These are phyloP conservation scores for Sitta carolinensis DNA, from an alignment of 2,797 vertebrate species.

Conservation along the genomic window DNA sequence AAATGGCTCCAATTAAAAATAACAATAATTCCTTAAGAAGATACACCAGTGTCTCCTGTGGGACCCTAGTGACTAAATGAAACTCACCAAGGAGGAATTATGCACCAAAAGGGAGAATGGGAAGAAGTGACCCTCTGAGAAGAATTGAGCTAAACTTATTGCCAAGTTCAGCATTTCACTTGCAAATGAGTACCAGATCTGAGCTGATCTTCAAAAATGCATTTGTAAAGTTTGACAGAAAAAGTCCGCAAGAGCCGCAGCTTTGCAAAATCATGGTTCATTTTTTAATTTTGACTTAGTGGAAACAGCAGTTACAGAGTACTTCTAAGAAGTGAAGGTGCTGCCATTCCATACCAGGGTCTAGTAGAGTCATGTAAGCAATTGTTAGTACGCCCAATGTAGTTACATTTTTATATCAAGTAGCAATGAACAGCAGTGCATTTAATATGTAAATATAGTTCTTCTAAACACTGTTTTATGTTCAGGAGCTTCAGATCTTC, in stretches of 20 bases:
- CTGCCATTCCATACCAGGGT: background rate
- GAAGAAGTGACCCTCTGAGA: slow-evolving; percentile 9
- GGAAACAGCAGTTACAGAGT: background rate
- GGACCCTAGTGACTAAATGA: background rate
- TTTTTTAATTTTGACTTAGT: background rate
- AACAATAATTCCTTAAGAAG: slow-evolving; percentile 36
- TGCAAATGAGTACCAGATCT: slow-evolving; percentile 39
- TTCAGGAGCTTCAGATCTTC: background rate
- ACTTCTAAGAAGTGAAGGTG: background rate
- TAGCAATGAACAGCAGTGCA: background rate
- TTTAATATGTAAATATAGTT: background rate
- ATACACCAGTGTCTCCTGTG: background rate
- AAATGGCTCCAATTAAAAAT: slow-evolving; percentile 53
- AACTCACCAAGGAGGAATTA: background rate
- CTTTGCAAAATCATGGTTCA: background rate
- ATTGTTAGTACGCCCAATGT: background rate
- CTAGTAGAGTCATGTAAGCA: background rate
- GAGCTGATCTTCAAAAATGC: slow-evolving; percentile 19
- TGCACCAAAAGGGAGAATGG: background rate
- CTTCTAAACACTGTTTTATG: background rate
- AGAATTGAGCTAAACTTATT: background rate
- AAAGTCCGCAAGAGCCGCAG: background rate
- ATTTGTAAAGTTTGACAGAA: background rate
- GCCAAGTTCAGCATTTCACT: slow-evolving; percentile 29
- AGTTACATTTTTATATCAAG: background rate